Percentiles rank a stretch among this genome's conserved stretches.
Evolutionary conservation across 2,888 invertebrate genomes (phyloP).

Genomic region (Nomada goodeniana): DNA sequence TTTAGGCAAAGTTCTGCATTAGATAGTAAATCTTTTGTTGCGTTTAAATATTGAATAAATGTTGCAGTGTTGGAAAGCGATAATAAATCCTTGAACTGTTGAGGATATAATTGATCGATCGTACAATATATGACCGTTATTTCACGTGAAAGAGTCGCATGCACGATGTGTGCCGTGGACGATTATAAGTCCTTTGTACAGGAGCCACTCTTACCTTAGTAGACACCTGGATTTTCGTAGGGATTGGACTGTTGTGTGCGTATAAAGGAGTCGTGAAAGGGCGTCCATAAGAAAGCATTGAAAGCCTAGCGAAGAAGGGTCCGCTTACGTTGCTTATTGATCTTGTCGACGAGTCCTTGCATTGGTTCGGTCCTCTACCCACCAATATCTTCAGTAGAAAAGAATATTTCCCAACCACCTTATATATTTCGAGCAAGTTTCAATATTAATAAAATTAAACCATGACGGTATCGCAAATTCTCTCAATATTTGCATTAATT

Average conservation of each 20-base stretch:
- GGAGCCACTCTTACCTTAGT: neutral
- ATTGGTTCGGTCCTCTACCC: constrained; percentile 26
- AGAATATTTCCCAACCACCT: neutral
- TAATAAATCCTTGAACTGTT: no score
- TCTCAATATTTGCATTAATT: neutral
- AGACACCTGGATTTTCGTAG: constrained; percentile 48
- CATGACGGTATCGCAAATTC: neutral
- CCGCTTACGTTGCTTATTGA: constrained; percentile 74
- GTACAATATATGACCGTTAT: neutral
- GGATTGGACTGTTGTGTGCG: constrained; percentile 4
- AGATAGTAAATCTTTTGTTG: no score
- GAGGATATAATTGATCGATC: neutral
- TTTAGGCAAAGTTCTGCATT: no score
- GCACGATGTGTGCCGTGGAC: neutral
- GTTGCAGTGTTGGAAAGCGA: no score
- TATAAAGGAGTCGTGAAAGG: constrained; percentile 53
- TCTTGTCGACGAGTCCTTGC: constrained; percentile 66
- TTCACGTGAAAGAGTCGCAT: neutral
- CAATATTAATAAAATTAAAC: neutral
- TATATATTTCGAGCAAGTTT: neutral
- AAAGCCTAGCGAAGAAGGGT: constrained; percentile 69
- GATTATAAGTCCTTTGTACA: neutral
- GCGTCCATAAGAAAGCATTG: constrained; percentile 67
- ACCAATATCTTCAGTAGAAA: neutral
- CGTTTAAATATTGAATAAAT: no score